phyloP scores from a whole-genome alignment of 2,797 vertebrate genomes.

The Naso thynnoides region DNA sequence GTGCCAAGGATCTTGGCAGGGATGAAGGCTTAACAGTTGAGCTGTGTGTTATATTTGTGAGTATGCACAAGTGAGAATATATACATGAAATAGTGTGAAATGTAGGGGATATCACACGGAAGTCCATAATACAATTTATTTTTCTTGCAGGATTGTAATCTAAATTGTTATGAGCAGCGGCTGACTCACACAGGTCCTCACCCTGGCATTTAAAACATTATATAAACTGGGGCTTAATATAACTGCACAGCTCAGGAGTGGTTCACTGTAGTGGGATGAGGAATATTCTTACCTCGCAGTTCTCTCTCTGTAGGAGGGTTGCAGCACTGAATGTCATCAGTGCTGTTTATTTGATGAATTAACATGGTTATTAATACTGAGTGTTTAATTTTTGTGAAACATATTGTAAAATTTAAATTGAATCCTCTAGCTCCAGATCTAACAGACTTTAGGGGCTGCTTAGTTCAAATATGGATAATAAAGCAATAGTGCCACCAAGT shows the following conservation, averaged over 20 bases:
- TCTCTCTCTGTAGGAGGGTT: constrained; percentile 62
- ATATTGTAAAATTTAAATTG: constrained; percentile 6
- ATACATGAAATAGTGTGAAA: constrained; percentile 8
- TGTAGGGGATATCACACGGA: not conserved
- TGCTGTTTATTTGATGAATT: constrained; percentile 35
- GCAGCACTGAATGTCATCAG: constrained; percentile 43
- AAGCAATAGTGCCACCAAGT: constrained; percentile 60
- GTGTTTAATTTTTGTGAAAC: not conserved
- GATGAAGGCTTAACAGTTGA: constrained; percentile 21
- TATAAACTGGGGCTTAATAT: constrained; percentile 79
- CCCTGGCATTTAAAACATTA: constrained; percentile 77
- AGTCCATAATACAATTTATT: constrained; percentile 16
- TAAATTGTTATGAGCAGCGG: constrained; percentile 59
- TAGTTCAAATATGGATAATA: not conserved
- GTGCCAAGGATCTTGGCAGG: constrained; percentile 22
- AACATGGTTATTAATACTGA: constrained; percentile 10
- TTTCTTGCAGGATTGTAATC: constrained; percentile 40
- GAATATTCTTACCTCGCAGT: constrained; percentile 59
- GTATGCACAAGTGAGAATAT: not conserved
- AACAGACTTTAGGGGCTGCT: not conserved
- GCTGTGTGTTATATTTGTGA: not conserved
- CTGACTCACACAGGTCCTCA: constrained; percentile 73
- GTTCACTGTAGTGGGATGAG: constrained; percentile 71
- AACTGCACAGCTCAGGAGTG: constrained; percentile 65
- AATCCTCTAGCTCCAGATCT: constrained; percentile 11